These are phyloP conservation scores for Phylloscopus collybita DNA, from an alignment of 2,797 vertebrate species.

Conservation along the genomic window DNA sequence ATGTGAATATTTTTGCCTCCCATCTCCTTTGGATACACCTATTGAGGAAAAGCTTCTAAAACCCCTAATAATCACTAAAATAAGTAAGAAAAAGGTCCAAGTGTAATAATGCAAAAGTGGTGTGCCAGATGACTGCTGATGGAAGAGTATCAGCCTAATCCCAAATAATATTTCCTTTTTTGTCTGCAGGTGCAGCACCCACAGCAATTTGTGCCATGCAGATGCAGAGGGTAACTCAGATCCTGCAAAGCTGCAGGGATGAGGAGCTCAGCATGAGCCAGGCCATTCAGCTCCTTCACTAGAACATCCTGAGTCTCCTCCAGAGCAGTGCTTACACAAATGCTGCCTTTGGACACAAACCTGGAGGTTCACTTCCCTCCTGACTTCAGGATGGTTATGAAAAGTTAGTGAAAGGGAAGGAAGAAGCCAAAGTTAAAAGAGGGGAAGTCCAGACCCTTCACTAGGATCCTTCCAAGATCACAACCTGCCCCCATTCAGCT, in stretches of 20 bases:
- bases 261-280: accelerated
- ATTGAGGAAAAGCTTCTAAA: background rate
- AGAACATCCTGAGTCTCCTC: accelerated
- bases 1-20: background rate
- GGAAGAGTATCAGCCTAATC: background rate
- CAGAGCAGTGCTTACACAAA: background rate
- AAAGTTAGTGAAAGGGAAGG: background rate
- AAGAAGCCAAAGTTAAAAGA: background rate
- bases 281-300: accelerated
- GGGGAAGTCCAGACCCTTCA: accelerated
- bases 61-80: background rate
- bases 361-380: background rate
- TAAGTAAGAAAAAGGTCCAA: background rate
- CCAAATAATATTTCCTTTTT: background rate
- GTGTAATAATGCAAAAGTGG: background rate
- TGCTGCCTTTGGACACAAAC: background rate
- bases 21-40: accelerated
- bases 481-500: background rate
- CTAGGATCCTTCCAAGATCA: background rate
- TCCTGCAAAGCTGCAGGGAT: background rate
- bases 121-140: accelerated
- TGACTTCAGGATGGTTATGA: background rate
- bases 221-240: accelerated
- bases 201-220: background rate
- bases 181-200: background rate